Base-by-base conservation (phyloP, 2,888 invertebrate species). In the Pristionchus arcanus region DNA sequence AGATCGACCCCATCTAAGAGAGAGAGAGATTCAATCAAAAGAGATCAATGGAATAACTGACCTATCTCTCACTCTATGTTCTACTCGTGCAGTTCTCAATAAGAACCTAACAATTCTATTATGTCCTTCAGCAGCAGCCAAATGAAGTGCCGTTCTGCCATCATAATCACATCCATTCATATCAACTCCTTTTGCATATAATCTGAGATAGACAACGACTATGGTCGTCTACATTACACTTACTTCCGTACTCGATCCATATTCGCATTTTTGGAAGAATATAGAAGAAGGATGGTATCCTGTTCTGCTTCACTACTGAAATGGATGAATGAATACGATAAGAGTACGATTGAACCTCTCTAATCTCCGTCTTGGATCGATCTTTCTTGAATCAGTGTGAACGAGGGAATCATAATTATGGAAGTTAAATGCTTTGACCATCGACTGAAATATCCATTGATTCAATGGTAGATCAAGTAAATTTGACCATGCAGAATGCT, bases 91-190 rank as follows among this genome's bases (percentile, higher is more conserved):
- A 5, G 88, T 88, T 77, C 88, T 53, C 28, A 88, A 31, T n/a
- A 88, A 59, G 77, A 88, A 88, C 59, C 88, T 19, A 2, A 88
- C 88, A 37, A 88, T 77, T 77, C 77, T 31, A 21, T 74, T 37
- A 34, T 77, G 28, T 0, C 98, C 98, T 96, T 99, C 98, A 19
- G 98, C 97, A 0, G 98, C 97, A 3, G 98, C 98, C 94, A 99
- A 96, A 96, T 99, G 98, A 84, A 99, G 96, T 2, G 99, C 98
- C 2, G 98, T 98, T 37, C 98, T 97, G 0, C 98, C 98, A 95
- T 98, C 98, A 95, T 98, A 98, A 96, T 98, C 98, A 25, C 97
- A 97, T 91, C 97, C 96, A 11, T 97, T 97, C 97, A 98, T 97
- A 95, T 98, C 98, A 97, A 98, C 97, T 74, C 98, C 98, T 84